Base-by-base conservation (phyloP, 1,140 invertebrate species). In the Heliconius congener region DNA sequence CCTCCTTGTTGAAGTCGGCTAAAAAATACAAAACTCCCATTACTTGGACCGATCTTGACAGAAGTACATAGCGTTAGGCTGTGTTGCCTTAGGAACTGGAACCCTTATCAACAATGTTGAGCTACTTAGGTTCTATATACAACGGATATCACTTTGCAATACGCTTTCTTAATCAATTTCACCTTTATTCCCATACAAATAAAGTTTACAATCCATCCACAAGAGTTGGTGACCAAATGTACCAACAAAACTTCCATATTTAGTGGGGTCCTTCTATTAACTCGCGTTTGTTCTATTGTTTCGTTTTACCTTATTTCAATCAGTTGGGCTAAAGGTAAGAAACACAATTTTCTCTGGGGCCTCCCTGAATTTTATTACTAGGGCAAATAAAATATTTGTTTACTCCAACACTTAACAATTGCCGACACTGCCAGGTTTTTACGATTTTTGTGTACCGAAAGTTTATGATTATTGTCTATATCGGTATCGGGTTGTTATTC, bases 51-150 rank as follows among this genome's bases (percentile, higher is more conserved):
- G 60, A 42, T 77, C 46, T 72, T 77, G 75, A 81, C 79, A 81
- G 34, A 77, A 77, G 72, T 81, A 81, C 66, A 77, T 73, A 57
- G 60, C 79, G 79, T 77, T 81, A 81, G 74, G 60, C 83, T 78
- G 79, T 84, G 84, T 90, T 86, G 85, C 86, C 90, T 87, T 87
- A 87, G 86, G 86, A 87, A 79, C 84, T 86, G 86, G 83, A 87
- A 92, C 90, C 90, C 89, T 92, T 91, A 92, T 92, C 90, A 92
- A 90, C 88, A 87, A 84, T 86, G 88, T 88, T 86, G 87, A 77
- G 79, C 83, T 83, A 86, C 85, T 90, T 82, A 82, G 83, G 87
- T 87, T 88, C 86, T 86, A 78, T 84, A 87, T 88, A 89, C 85
- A 88, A 83, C 84, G 82, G 85, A 84, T 90, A 86, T 85, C 87